Evolutionary conservation across 2,113 vertebrate species (phyloP).

Genomic region (Lethenteron reissneri): DNA sequence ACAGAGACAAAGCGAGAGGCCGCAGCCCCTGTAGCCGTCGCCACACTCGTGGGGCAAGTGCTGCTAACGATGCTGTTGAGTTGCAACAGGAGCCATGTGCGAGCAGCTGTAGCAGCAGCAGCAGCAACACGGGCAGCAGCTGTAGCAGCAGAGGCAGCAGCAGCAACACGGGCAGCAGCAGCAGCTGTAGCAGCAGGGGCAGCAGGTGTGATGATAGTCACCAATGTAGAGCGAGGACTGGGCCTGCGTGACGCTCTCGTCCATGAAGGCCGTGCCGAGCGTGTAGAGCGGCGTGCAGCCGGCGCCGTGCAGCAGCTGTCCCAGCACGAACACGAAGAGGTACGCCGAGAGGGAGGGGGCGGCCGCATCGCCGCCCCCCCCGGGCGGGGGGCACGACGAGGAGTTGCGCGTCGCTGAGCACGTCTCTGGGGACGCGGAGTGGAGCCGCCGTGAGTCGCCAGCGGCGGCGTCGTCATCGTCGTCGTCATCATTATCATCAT

Average conservation of each 20-base stretch:
- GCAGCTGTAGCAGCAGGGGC: too few relatives aligned
- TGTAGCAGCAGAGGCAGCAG: too few relatives aligned
- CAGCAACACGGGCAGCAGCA: too few relatives aligned
- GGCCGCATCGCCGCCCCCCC: conserved; percentile 11
- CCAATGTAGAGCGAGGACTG: conserved; percentile 42
- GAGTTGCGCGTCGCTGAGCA: neutral
- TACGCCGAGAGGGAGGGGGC: conserved; percentile 20
- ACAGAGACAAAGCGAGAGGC: neutral
- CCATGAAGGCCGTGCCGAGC: conserved; percentile 36
- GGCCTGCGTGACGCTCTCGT: conserved; percentile 34
- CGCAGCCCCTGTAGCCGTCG: too few relatives aligned
- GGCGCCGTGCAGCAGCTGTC: conserved; percentile 29
- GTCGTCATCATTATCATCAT: too few relatives aligned
- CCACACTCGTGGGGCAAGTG: too few relatives aligned
- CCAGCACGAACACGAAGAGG: conserved; percentile 34
- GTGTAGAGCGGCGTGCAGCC: conserved; percentile 41
- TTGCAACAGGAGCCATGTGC: too few relatives aligned
- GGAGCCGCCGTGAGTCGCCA: too few relatives aligned
- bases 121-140: too few relatives aligned
- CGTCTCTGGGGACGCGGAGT: neutral
- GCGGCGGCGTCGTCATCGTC: too few relatives aligned
- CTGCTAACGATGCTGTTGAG: too few relatives aligned
- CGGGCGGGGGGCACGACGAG: neutral
- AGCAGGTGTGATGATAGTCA: conserved; percentile 14
- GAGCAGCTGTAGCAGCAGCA: too few relatives aligned